These are phyloP conservation scores for Caenorhabditis sp. DNA, from an alignment of 2,888 invertebrate genomes.

Conservation along the genomic window DNA sequence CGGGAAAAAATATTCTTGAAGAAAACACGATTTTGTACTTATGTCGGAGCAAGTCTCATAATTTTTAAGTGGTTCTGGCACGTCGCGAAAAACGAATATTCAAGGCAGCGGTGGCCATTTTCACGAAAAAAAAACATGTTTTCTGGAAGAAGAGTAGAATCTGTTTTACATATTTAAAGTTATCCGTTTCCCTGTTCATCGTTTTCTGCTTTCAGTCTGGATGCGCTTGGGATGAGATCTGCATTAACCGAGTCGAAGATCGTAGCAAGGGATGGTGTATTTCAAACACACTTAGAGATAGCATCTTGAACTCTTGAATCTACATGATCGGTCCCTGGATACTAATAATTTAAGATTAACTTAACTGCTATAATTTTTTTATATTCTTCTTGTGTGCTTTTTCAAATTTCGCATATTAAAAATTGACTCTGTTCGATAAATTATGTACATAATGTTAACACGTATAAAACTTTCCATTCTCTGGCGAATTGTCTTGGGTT, in stretches of 20 bases:
- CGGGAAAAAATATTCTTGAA: background rate
- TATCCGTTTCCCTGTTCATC: constrained; percentile 6
- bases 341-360: constrained; percentile 50
- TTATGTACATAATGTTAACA: too few species aligned
- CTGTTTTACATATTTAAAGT: constrained; percentile 52
- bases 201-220: constrained; percentile 66
- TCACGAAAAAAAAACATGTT: constrained; percentile 49
- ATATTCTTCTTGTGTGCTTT: too few species aligned
- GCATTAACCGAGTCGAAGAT: constrained; percentile 74
- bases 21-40: constrained; percentile 15
- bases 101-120: background rate
- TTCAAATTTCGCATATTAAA: too few species aligned
- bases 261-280: constrained; percentile 74
- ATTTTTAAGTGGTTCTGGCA: constrained; percentile 41
- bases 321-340: constrained; percentile 19
- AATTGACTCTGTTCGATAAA: too few species aligned
- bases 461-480: too few species aligned
- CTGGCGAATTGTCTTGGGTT: too few species aligned
- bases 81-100: constrained; percentile 11
- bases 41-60: constrained; percentile 36
- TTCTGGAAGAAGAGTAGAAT: constrained; percentile 12
- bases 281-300: constrained; percentile 73
- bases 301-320: constrained; percentile 70
- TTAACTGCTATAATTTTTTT: constrained; percentile 5
- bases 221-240: constrained; percentile 76